Base-by-base conservation (phyloP, 37 sponge, comb jelly and placozoan species). In the Spongia lamella region DNA sequence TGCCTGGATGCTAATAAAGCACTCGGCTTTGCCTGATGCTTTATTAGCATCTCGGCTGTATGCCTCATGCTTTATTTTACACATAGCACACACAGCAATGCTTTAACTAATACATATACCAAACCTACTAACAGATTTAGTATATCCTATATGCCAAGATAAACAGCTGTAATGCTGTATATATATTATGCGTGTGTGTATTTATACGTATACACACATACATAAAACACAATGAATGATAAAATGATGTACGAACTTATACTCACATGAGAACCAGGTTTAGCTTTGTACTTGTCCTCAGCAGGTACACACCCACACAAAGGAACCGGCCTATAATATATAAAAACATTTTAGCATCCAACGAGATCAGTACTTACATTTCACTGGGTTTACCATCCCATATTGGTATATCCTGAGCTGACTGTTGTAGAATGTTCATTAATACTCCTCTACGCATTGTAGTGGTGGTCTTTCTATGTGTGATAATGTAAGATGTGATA, bases 341-440 rank as follows among this genome's bases (percentile, higher is more conserved):
- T 9, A 43, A n/a, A n/a, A n/a, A n/a, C n/a, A n/a, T n/a, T n/a
- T n/a, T n/a, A n/a, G n/a, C 47, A 13, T 43, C 47, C 9, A 43
- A 43, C 9, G 9, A 43, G 7, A 5, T 13, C 47, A 43, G 47
- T 43, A 43, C 79, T 56, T 57, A 89, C 90, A 72, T 84, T 36
- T 89, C 90, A 56, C 85, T 73, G 0, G 72, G 51, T 59, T 80
- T 76, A 22, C 91, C 91, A 50, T 56, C 73, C 88, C 88, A 90
- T 15, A 90, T 82, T 2, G 82, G 88, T 27, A 90, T 80, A 35
- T 89, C 82, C 53, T 72, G 53, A 5, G 97, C 97, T 56, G 84
- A 85, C 77, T 93, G 97, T 35, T 97, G 97, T 6, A 97, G 80
- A 13, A 93, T 70, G n/a, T 85, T 87, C 92, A 97, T 97, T 64